A percentile compares a stretch with the other conserved stretches of the same genome.
Evolutionary conservation across 2,888 invertebrate species (phyloP).

Genomic region (Acanthococcus lagerstroemiae): DNA sequence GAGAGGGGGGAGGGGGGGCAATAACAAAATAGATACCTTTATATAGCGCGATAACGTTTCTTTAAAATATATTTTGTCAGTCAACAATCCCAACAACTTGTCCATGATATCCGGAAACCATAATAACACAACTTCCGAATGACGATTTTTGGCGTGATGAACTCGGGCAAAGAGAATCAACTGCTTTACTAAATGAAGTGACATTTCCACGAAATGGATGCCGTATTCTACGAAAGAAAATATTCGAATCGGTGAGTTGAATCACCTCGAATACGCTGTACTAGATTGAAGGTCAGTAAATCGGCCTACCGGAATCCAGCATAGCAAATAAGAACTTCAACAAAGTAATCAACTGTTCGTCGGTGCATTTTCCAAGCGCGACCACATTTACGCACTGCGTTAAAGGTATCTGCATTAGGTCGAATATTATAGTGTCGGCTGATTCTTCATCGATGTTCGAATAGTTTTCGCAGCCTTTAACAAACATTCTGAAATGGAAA

Average conservation of each 20-base stretch:
- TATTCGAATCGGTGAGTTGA: not conserved
- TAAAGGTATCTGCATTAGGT: conserved; percentile 4
- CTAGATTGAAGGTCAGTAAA: not conserved
- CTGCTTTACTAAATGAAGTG: conserved; percentile 12
- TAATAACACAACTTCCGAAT: conserved; percentile 2
- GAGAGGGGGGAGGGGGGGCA: too few relatives aligned
- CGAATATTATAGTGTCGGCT: not conserved
- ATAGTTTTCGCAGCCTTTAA: not conserved
- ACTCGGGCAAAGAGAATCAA: conserved; percentile 9
- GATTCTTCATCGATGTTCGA: not conserved
- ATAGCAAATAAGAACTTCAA: not conserved
- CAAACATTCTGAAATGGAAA: not conserved
- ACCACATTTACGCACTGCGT: conserved; percentile 7
- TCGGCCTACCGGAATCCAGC: not conserved
- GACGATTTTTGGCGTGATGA: not conserved
- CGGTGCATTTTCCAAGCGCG: conserved; percentile 7
- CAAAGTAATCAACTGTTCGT: conserved; percentile 6
- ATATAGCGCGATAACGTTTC: conserved; percentile 1
- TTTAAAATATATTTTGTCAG: conserved; percentile 18
- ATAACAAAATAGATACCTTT: not conserved
- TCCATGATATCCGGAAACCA: conserved; percentile 16
- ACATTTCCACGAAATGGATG: conserved; percentile 5
- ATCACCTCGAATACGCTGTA: not conserved
- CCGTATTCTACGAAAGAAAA: conserved; percentile 6
- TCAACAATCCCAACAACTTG: not conserved